Percentiles rank a stretch among this genome's conserved stretches.
Conservation (phyloP, 2,113 vertebrate species). For the Bucco capensis region DNA sequence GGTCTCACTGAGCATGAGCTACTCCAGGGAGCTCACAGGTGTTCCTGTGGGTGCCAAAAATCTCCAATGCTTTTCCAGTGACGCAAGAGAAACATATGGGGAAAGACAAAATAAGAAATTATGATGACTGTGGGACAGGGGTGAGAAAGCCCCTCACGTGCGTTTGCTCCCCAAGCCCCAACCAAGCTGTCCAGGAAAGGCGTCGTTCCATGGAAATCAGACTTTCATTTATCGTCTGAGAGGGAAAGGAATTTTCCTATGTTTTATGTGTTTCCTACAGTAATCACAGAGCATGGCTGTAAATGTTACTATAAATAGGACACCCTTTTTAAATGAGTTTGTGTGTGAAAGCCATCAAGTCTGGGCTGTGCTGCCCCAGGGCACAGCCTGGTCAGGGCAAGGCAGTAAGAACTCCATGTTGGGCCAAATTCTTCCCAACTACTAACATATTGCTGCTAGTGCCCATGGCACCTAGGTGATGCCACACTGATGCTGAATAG, state of each 20-base stretch:
- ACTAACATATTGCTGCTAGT: background rate
- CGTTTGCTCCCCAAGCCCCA: constrained; percentile 10
- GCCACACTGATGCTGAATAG: background rate
- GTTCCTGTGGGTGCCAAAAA: constrained; percentile 48
- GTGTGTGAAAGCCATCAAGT: constrained; percentile 48
- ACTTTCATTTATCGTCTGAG: constrained; percentile 61
- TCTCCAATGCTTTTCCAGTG: constrained; percentile 38
- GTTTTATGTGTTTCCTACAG: constrained; percentile 62
- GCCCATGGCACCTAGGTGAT: background rate
- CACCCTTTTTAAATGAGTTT: constrained; percentile 27
- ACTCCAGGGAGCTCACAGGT: background rate
- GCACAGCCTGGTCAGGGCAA: constrained; percentile 9
- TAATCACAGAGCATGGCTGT: constrained; percentile 19
- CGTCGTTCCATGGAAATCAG: constrained; percentile 56
- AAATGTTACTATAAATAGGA: constrained; percentile 65
- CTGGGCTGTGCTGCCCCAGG: constrained; percentile 14
- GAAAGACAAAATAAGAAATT: constrained; percentile 57
- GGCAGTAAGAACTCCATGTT: background rate
- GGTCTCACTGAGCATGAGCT: background rate
- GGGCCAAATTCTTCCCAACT: background rate
- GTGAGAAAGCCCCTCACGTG: constrained; percentile 38
- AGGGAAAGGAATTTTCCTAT: constrained; percentile 59
- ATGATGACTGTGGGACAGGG: background rate
- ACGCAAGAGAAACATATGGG: constrained; percentile 31
- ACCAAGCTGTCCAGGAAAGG: constrained; percentile 22